Conservation (phyloP, 53 echinoderm and acorn worm genomes). For the Temnopleurus reevesii region DNA sequence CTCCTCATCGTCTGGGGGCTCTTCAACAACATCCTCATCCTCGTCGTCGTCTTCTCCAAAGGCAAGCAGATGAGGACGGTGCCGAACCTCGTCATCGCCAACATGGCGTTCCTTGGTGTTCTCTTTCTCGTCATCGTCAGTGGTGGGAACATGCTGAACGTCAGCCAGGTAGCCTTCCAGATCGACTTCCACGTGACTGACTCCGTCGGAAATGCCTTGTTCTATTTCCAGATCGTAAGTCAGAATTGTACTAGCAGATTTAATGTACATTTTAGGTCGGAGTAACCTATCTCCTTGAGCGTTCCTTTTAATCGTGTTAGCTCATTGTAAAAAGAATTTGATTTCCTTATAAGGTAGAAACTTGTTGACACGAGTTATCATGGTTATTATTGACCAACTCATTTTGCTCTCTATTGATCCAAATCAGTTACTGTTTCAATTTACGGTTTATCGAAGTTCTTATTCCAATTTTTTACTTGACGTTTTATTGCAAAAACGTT, state of each 20-base stretch:
- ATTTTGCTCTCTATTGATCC: not conserved
- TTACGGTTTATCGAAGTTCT: too few relatives aligned
- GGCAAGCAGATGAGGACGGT: not conserved
- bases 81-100: conserved; percentile 13
- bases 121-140: conserved; percentile 25
- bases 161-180: conserved; percentile 20
- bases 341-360: too few relatives aligned
- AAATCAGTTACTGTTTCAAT: too few relatives aligned
- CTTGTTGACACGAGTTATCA: too few relatives aligned
- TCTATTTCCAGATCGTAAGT: conserved; percentile 13
- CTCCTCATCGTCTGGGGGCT: conserved; percentile 32
- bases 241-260: too few relatives aligned
- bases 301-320: not conserved
- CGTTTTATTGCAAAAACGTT: too few relatives aligned
- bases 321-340: too few relatives aligned
- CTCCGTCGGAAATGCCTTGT: not conserved
- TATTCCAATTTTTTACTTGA: too few relatives aligned
- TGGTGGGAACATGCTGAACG: not conserved
- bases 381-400: too few relatives aligned
- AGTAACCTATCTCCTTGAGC: not conserved
- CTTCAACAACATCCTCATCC: conserved; percentile 19
- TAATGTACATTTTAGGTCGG: too few relatives aligned
- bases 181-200: not conserved
- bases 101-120: conserved; percentile 30
- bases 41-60: conserved; percentile 6